Base-by-base conservation (phyloP, 2,888 invertebrate genomes). In the Rhopalosiphum nymphaeae region DNA sequence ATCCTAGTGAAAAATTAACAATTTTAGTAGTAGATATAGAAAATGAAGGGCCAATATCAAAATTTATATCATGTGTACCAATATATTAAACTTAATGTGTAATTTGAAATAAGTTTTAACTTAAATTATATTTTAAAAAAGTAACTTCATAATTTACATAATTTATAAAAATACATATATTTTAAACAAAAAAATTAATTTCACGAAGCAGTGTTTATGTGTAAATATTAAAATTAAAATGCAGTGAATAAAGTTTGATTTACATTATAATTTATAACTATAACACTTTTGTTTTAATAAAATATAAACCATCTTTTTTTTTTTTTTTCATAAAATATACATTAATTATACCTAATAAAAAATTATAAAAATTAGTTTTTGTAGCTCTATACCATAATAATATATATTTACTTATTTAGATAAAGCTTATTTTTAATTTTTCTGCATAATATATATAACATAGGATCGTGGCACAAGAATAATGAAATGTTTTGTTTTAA, bases 1-100 rank as follows among this genome's bases (percentile, higher is more conserved):
- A 56, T 96, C 85, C 95, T 96, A 88, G 94, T 95, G 44, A 95
- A 95, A 36, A 91, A 91, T 29, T 94, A 94, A 36, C 94, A 95
- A 95, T 96, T 94, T 96, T 96, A 1, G 95, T 96, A 91, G 95
- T 96, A 57, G 95, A 95, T 87, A 95, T 96, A 85, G 95, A 95
- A 78, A 94, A 95, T 49, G 96, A 44, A 93, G 93, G 84, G 9
- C 67, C 67, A 84, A 93, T 93, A 42, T 44, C 11, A n/a, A 42
- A 89, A 44, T 89, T 67, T 56, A 89, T 84, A 89, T 93, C 93
- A n/a, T 0, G 11, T 26, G 44, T 89, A 53, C 93, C 89, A 86
- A 85, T 91, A n/a, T 91, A 91, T 86, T 91, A 91, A 91, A 46
- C 10, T 56, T 84, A 49, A 36, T 90, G 49, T 7, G 13, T 10